phyloP scores from a whole-genome alignment of 2,888 invertebrate genomes.

The Leptopilina syphax region DNA sequence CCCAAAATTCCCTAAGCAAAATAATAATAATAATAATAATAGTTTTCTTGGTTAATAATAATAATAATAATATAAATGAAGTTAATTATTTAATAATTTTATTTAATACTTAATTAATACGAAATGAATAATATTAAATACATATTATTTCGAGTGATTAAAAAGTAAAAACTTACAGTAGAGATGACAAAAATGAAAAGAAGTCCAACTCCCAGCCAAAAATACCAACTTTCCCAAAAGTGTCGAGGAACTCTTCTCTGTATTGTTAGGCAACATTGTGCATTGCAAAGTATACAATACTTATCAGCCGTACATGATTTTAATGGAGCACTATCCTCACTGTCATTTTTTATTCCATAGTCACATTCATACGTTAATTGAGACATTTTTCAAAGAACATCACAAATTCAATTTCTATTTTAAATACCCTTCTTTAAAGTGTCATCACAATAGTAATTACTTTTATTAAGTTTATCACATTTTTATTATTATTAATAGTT shows the following conservation, averaged over 20 bases:
- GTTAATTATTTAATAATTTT: too few species aligned
- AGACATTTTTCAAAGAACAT: conserved; percentile 59
- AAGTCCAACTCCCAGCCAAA: conserved; percentile 70
- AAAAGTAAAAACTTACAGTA: conserved; percentile 64
- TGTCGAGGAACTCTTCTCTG: conserved; percentile 69
- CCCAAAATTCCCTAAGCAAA: too few species aligned
- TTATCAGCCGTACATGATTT: conserved; percentile 66
- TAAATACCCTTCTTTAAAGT: neutral
- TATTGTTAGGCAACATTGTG: conserved; percentile 69
- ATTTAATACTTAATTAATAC: neutral
- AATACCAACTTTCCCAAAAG: conserved; percentile 73
- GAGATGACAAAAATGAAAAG: conserved; percentile 67
- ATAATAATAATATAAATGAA: too few species aligned
- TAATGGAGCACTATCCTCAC: conserved; percentile 48
- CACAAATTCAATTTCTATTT: neutral
- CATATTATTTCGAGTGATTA: neutral
- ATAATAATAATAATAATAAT: too few species aligned
- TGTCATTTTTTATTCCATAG: conserved; percentile 58
- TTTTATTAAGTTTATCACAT: too few species aligned
- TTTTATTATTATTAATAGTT: too few species aligned
- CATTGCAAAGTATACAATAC: conserved; percentile 69
- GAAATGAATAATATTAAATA: neutral
- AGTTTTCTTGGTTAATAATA: too few species aligned
- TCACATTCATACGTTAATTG: conserved; percentile 68
- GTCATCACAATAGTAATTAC: too few species aligned